A percentile compares a stretch with the other conserved stretches of the same genome.
phyloP scores from a whole-genome alignment of 2,888 invertebrate genomes.

The Acanthacorydalis orientalis region DNA sequence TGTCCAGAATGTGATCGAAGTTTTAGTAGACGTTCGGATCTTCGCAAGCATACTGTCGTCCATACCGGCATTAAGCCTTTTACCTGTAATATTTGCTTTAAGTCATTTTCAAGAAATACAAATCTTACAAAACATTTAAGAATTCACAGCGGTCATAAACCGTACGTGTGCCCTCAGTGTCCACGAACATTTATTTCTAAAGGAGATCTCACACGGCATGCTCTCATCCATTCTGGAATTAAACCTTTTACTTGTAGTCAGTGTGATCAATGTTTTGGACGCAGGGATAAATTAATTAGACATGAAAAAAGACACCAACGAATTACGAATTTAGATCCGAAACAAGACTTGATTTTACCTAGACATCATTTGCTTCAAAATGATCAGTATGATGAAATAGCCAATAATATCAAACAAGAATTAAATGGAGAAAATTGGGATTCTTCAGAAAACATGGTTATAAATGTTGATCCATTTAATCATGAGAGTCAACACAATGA shows the following conservation, averaged over 20 bases:
- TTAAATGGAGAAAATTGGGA: slow-evolving; percentile 6
- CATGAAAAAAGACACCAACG: slow-evolving; percentile 47
- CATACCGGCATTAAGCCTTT: slow-evolving; percentile 62
- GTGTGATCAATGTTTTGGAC: slow-evolving; percentile 47
- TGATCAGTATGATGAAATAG: slow-evolving; percentile 2
- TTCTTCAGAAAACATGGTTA: slow-evolving; percentile 33
- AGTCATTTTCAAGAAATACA: slow-evolving; percentile 62
- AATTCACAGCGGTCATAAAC: slow-evolving; percentile 53
- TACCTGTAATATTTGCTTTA: slow-evolving; percentile 52
- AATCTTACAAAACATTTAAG: slow-evolving; percentile 58
- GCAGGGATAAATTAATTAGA: slow-evolving; percentile 48
- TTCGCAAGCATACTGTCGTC: slow-evolving; percentile 57
- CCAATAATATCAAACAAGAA: slow-evolving; percentile 12
- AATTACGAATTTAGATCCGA: slow-evolving; percentile 16
- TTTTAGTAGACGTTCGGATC: slow-evolving; percentile 51
- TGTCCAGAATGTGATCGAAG: slow-evolving; percentile 52
- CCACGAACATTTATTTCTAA: slow-evolving; percentile 56
- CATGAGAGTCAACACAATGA: slow-evolving; percentile 21
- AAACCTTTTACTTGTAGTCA: slow-evolving; percentile 47
- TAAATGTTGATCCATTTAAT: slow-evolving; percentile 40
- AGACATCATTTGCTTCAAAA: neutral
- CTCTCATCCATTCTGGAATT: slow-evolving; percentile 45
- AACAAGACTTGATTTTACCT: slow-evolving; percentile 13
- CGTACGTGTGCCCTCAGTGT: slow-evolving; percentile 54
- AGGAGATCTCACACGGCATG: slow-evolving; percentile 47